A percentile compares a stretch with the other conserved stretches of the same genome.
phyloP scores from a whole-genome alignment of 2,113 vertebrate genomes.

The Tympanuchus pallidicinctus region DNA sequence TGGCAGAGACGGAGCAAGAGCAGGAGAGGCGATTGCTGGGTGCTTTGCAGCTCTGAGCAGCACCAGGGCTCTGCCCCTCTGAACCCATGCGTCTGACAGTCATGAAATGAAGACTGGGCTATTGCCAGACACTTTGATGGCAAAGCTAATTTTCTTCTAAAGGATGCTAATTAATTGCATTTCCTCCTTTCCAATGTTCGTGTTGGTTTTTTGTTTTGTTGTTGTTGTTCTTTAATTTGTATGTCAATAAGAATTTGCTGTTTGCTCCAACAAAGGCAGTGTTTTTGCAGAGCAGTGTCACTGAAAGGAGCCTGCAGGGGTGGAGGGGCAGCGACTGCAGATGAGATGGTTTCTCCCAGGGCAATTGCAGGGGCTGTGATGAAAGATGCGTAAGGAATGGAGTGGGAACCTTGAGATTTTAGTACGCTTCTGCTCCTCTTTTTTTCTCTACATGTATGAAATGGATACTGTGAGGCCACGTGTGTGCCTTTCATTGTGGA shows the following conservation, averaged over 20 bases:
- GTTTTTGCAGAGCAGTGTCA: not conserved
- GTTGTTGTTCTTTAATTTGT: not conserved
- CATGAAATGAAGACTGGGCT: not conserved
- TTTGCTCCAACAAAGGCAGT: not conserved
- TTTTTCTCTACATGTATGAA: not conserved
- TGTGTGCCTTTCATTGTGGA: rapidly evolving
- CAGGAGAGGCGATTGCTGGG: not conserved
- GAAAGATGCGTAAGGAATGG: not conserved
- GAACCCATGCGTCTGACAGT: rapidly evolving
- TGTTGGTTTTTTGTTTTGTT: not conserved
- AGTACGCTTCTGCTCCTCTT: not conserved
- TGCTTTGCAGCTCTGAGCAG: not conserved
- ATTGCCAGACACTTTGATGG: not conserved
- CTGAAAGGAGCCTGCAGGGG: not conserved
- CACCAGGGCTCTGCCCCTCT: not conserved
- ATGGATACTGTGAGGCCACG: not conserved
- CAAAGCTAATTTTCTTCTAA: not conserved
- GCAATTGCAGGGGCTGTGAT: not conserved
- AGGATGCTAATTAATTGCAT: not conserved
- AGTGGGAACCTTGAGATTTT: not conserved
- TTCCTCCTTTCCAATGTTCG: not conserved
- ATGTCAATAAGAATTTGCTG: not conserved
- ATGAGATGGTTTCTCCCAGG: not conserved
- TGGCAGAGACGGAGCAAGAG: not conserved
- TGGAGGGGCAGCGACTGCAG: not conserved